Base-by-base conservation (phyloP, 2,888 invertebrate genomes). In the Leucoptera coffeella region DNA sequence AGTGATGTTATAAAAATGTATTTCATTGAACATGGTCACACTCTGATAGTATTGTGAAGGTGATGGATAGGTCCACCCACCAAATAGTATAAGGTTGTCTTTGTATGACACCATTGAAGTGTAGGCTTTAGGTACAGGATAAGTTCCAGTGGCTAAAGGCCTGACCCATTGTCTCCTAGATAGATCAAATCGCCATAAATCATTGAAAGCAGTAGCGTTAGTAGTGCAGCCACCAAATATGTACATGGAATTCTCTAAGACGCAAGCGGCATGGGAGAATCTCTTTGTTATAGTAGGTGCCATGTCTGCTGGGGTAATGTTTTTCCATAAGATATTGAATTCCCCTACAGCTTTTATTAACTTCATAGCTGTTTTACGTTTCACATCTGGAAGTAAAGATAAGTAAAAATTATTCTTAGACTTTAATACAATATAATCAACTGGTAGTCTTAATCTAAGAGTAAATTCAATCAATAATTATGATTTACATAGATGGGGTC, bases 181-280 rank as follows among this genome's bases (percentile, higher is more conserved):
- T 32, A 96, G 74, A 67, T 96, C 91, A 54, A 96, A 81, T 35
- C 81, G 76, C 96, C 96, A 96, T 15, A 97, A 72, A 65, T 97
- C 96, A 67, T 97, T 96, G 47, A 95, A 95, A 9, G 96, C 91
- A 12, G 96, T 95, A 43, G 87, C 86, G 28, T 88, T 85, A 19
- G 88, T 86, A 8, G 95, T 94, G 42, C 94, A 95, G 5, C 96
- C 96, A 15, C 96, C 96, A 74, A 96, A 95, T 24, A 96, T 80
- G 48, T 89, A 96, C 87, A 96, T 89, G 4, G 81, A 83, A 52
- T 89, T 87, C 33, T 82, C 80, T 45, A 84, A 75, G 23, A 85
- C 75, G 45, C 88, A 89, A 19, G 92, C 87, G 31, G 91, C 84
- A 73, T 95, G 95, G 0, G 93, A 92, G 62, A 92, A 93, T 33